phyloP scores from a whole-genome alignment of 2,797 vertebrate species.

The Poeciliopsis gracilis region DNA sequence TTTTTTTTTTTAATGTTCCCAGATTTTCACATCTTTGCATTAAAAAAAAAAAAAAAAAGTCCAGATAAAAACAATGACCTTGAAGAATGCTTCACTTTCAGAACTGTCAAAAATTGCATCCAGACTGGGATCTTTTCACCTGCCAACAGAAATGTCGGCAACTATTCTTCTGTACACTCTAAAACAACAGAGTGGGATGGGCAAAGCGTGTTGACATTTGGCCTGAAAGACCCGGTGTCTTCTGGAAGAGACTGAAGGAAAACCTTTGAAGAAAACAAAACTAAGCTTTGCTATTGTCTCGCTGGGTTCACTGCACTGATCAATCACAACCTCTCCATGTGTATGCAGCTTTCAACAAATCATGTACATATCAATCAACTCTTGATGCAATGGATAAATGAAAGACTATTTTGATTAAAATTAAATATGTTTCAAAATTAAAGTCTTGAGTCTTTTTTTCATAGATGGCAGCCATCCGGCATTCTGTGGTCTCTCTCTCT shows the following conservation, averaged over 20 bases:
- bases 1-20: neutral
- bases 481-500: conserved; percentile 55
- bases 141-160: neutral
- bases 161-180: neutral
- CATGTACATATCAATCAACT: conserved; percentile 68
- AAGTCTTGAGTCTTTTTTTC: conserved; percentile 6
- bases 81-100: neutral
- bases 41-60: neutral
- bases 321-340: conserved; percentile 31
- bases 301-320: conserved; percentile 18
- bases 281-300: neutral
- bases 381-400: conserved; percentile 57
- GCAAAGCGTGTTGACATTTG: neutral
- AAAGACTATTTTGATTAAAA: conserved; percentile 71
- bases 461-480: conserved; percentile 42
- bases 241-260: conserved; percentile 2
- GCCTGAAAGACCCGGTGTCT: neutral
- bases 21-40: neutral
- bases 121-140: neutral
- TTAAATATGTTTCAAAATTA: conserved; percentile 70
- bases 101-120: neutral
- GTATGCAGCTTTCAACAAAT: conserved; percentile 42
- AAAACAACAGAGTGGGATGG: neutral
- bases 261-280: neutral
- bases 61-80: neutral